Evolutionary conservation across 1,140 invertebrate genomes (phyloP), one percentile per base, ranked within the genome.

Genomic region (Cherax quadricarinatus): DNA sequence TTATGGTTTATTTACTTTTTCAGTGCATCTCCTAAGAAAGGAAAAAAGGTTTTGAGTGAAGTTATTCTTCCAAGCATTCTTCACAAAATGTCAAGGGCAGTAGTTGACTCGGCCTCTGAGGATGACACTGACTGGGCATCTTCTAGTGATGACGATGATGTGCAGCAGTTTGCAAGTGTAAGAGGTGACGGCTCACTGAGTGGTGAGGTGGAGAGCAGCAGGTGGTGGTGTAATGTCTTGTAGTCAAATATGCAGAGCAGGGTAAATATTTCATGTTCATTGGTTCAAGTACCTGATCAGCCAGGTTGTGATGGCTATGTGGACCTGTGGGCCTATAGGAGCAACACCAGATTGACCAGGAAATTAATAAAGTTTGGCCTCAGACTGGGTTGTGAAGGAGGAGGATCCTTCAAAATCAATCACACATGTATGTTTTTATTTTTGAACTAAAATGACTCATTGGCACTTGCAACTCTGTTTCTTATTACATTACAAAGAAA

Each of bases 41-140:
- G 51, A 51, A 53, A 83, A 30, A 83, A 60, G 30, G 57, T 30
- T 53, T 48, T 21, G n/a, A 57, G 21, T 53, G 81, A 53, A 60
- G 21, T 83, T 6, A 57, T 83, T 83, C 51, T 3, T 57, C 81
- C 81, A 57, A 83, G 60, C 21, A 24, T 83, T 83, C 57, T 57
- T 57, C 81, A 60, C n/a, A 83, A 57, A 83, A 10, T 83, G 21
- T 83, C 81, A 57, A 30, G n/a, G 9, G 9, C 51, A 60, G 81
- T 51, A n/a, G 49, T 60, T 24, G 81, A 83, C 49, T 83, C 81
- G 5, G 81, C 51, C 1, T 83, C 81, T 24, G 81, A 83, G 30
- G 81, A 83, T 83, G 51, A 83, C 24, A 83, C 81, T 21, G 81
- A 83, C 51, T 83, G 81, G 81, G 81, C 81, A 60, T 83, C 81